Evolutionary conservation across 2,113 vertebrate species (phyloP).

Genomic region (Struthio camelus): DNA sequence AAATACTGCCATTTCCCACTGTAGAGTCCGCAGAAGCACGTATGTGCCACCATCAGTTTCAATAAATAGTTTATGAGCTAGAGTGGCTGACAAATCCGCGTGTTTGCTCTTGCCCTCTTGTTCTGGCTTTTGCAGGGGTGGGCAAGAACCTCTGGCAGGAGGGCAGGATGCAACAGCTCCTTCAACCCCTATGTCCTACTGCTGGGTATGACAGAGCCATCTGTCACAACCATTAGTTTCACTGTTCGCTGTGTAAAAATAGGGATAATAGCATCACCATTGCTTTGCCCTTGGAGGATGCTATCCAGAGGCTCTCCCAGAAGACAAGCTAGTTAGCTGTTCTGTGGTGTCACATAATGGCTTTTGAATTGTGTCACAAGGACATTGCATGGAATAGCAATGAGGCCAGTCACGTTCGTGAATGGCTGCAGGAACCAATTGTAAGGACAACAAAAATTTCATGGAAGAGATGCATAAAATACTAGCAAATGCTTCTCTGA

Average conservation of each 20-base stretch:
- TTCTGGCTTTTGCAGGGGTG: neutral
- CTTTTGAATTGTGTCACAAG: neutral
- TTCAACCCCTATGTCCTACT: neutral
- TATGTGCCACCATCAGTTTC: neutral
- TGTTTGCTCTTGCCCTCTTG: neutral
- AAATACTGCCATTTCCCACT: neutral
- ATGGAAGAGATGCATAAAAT: neutral
- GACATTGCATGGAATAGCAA: neutral
- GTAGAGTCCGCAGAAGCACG: neutral
- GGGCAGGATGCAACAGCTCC: neutral
- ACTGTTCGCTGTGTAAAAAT: neutral
- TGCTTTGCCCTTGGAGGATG: slow-evolving; percentile 33
- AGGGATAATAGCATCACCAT: neutral
- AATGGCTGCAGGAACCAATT: neutral
- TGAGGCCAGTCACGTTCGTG: accelerated
- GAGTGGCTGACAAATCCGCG: neutral
- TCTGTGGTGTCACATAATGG: neutral
- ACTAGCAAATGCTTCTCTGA: neutral
- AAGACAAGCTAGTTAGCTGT: slow-evolving; percentile 7
- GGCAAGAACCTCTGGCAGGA: slow-evolving; percentile 17
- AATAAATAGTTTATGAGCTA: neutral
- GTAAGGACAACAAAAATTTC: neutral
- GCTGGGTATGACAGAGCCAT: neutral
- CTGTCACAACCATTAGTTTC: neutral
- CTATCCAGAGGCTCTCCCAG: neutral